Evolutionary conservation across 2,113 vertebrate genomes (phyloP).

Genomic region (Dromiciops gliroides): DNA sequence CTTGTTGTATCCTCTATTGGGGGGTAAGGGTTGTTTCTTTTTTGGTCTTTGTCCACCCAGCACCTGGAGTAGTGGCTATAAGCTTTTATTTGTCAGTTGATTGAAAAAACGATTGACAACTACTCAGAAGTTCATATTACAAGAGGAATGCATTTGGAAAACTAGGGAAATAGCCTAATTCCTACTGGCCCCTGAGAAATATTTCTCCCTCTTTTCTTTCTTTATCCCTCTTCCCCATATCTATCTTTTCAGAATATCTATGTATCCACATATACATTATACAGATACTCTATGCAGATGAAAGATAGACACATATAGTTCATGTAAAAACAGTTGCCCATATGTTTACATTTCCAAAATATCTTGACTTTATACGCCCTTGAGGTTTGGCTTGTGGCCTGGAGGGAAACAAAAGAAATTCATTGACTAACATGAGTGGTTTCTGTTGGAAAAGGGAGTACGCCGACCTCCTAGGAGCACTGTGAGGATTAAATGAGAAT

Average conservation of each 20-base stretch:
- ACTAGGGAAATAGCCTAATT: not conserved
- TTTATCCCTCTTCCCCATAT: not conserved
- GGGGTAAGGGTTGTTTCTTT: not conserved
- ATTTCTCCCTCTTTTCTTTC: not conserved
- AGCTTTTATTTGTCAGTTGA: not conserved
- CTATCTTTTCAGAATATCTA: not conserved
- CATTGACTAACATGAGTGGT: slow-evolving; percentile 51
- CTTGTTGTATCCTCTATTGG: not conserved
- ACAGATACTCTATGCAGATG: not conserved
- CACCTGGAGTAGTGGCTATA: not conserved
- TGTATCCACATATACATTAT: not conserved
- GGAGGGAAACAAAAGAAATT: slow-evolving; percentile 66
- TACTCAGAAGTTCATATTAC: not conserved
- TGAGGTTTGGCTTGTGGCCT: slow-evolving; percentile 39
- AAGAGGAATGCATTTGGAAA: not conserved
- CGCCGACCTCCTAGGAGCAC: slow-evolving; percentile 34
- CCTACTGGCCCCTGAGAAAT: not conserved
- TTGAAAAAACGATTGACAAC: not conserved
- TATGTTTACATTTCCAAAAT: not conserved
- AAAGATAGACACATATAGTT: not conserved
- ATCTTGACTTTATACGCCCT: slow-evolving; percentile 39
- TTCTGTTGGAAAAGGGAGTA: slow-evolving; percentile 58
- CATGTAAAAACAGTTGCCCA: not conserved
- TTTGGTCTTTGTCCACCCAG: not conserved
- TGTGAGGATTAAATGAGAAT: slow-evolving; percentile 68